Evolutionary conservation across 1,140 invertebrate species (phyloP), one percentile per base, ranked within the genome.

Genomic region (Nasonia longicornis): DNA sequence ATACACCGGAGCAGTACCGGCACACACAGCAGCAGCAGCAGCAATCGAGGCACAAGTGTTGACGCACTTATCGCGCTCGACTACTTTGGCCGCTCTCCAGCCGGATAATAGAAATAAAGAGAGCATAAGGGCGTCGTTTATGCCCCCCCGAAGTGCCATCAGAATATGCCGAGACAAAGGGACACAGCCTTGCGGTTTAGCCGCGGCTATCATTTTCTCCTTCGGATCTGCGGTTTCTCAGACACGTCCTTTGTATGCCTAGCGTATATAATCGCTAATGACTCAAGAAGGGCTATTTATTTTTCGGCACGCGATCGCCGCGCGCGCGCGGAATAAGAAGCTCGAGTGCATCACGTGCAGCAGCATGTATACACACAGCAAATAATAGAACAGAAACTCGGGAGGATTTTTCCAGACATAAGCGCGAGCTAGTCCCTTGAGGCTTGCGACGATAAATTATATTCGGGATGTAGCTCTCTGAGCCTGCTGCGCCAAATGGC

Each of bases 361-460:
- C 12, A 64, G 16, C 35, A 72, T 38, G 12, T 72, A 72, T 72
- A 72, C 10, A 72, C 20, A n/a, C 20, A 45, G 26, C 42, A 31
- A 11, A 52, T 31, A 70, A 70, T 77, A 26, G 66, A 74, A 71
- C 81, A 35, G 79, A 73, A 58, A 58, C 52, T 83, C 69, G 80
- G 73, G 42, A 73, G 64, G 69, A 31, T 58, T 58, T 58, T 58
- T 58, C 52, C 52, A 58, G 52, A 58, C 52, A 63, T 52, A 81
- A 83, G 84, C 83, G 83, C 48, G 78, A 63, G 31, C 3, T 35
- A 35, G 48, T 20, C 45, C 29, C 14, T 77, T 20, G 48, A 66
- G 74, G 69, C 82, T 83, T 79, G 85, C 84, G 84, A 79, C 84
- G 83, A 88, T 88, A 87, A 88, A 88, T 88, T 88, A 88, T 87